phyloP scores from a whole-genome alignment of 1,140 invertebrate species.

The Diploscapter pachys region DNA sequence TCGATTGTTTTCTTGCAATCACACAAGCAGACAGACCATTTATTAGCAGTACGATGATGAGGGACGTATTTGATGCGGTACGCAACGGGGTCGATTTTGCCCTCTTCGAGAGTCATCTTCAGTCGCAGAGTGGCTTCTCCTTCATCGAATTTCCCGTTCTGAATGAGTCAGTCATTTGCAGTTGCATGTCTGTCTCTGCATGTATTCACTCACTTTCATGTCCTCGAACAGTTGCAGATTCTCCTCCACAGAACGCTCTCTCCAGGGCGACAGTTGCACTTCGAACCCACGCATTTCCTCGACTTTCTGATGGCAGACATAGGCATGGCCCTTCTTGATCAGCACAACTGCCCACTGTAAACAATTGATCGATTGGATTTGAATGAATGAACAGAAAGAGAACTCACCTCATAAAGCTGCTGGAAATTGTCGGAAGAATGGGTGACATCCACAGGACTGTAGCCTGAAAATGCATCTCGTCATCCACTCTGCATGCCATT shows the following conservation, averaged over 20 bases:
- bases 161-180: conserved; percentile 56
- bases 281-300: conserved; percentile 96
- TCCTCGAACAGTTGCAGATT: conserved; percentile 83
- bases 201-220: too few species aligned
- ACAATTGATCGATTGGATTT: neutral
- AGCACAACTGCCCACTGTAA: conserved; percentile 69
- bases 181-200: too few species aligned
- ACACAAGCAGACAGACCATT: conserved; percentile 68
- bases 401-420: conserved; percentile 72
- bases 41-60: conserved; percentile 83
- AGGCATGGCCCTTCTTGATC: conserved; percentile 82
- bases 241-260: conserved; percentile 82
- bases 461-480: conserved; percentile 62
- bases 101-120: conserved; percentile 93
- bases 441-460: conserved; percentile 85
- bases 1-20: neutral
- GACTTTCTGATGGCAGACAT: conserved; percentile 92
- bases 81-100: conserved; percentile 68
- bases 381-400: neutral
- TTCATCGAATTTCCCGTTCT: conserved; percentile 91
- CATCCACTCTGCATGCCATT: too few species aligned
- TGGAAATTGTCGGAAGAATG: conserved; percentile 97
- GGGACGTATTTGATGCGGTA: conserved; percentile 78
- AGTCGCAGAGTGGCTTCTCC: conserved; percentile 90
- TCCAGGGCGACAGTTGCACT: conserved; percentile 86